phyloP scores from a whole-genome alignment of 2,113 vertebrate genomes.

The Sorex fumeus region DNA sequence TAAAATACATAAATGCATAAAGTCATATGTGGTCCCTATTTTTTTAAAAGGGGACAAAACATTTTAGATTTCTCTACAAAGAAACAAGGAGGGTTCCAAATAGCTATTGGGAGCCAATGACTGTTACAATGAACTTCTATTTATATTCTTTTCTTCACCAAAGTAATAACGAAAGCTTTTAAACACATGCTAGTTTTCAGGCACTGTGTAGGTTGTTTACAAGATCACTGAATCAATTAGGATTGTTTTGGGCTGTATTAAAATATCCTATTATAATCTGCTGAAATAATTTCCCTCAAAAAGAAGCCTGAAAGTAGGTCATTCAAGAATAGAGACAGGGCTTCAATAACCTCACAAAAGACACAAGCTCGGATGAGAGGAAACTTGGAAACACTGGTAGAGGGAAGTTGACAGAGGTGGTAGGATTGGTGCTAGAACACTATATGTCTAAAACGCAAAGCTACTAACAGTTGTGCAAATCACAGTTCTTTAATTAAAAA shows the following conservation, averaged over 20 bases:
- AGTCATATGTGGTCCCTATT: not conserved
- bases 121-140: conserved; percentile 1
- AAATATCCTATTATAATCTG: not conserved
- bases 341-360: not conserved
- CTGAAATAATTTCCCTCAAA: not conserved
- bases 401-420: no score
- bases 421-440: no score
- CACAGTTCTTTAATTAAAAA: no score
- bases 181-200: not conserved
- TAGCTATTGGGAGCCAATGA: not conserved
- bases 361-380: not conserved
- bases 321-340: not conserved
- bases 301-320: not conserved
- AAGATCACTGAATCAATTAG: not conserved
- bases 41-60: not conserved
- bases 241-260: not conserved
- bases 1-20: no score
- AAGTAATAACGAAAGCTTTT: not conserved
- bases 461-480: no score
- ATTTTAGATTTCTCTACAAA: not conserved
- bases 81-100: not conserved
- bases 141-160: not conserved
- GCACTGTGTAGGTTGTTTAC: not conserved
- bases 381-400: no score
- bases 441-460: no score